Percentiles rank a stretch among this genome's conserved stretches.
Evolutionary conservation across 1,140 invertebrate genomes (phyloP).

Genomic region (Meloidogyne hapla): DNA sequence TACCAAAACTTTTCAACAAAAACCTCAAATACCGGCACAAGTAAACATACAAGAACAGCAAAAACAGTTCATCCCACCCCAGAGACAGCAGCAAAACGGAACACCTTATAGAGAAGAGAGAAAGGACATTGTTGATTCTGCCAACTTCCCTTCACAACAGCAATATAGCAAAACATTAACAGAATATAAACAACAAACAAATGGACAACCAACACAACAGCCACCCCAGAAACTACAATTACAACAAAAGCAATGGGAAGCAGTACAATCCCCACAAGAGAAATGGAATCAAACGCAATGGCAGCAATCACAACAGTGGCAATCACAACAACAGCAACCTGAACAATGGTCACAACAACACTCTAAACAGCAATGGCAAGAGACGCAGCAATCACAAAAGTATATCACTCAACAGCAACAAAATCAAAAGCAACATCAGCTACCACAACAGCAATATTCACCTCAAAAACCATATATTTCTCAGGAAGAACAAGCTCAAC

Average conservation of each 20-base stretch:
- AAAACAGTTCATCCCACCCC: background rate
- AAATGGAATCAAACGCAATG: constrained; percentile 12
- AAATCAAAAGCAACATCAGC: background rate
- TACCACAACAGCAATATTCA: constrained; percentile 23
- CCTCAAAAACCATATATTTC: background rate
- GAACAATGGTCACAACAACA: background rate
- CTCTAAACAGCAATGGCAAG: background rate
- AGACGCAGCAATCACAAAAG: constrained; percentile 9
- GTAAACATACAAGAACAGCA: constrained; percentile 5
- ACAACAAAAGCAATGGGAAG: constrained; percentile 12
- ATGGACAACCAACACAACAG: constrained; percentile 13
- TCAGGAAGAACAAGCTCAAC: background rate
- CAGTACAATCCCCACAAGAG: background rate
- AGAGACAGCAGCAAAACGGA: background rate
- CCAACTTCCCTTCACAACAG: background rate
- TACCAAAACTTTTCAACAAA: constrained; percentile 7
- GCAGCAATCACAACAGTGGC: background rate
- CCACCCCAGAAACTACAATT: background rate
- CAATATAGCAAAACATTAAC: background rate
- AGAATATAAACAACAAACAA: background rate
- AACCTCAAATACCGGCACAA: background rate
- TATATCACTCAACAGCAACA: constrained; percentile 7
- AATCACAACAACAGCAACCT: constrained; percentile 2
- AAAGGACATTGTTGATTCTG: background rate
- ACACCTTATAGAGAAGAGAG: background rate